Percentiles rank a stretch among this genome's conserved stretches.
phyloP scores from a whole-genome alignment of 1,140 invertebrate genomes.

The Hyposmocoma kahamanoa region DNA sequence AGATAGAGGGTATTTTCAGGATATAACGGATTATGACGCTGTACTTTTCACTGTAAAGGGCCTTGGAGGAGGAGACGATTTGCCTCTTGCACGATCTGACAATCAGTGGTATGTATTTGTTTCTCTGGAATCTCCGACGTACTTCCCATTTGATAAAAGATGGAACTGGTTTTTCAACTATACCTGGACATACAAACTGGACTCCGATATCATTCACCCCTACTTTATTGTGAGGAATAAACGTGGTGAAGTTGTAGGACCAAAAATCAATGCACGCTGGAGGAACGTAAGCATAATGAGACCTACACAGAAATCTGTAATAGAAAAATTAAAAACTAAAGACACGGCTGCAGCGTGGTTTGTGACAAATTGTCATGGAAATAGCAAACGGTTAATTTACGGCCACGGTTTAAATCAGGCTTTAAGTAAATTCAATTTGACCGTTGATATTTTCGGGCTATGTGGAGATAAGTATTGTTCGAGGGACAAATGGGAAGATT shows the following conservation, averaged over 20 bases:
- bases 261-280: conserved; percentile 41
- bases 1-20: conserved; percentile 20
- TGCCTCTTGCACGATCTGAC: conserved; percentile 21
- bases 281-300: conserved; percentile 24
- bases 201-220: conserved; percentile 36
- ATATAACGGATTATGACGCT: conserved; percentile 27
- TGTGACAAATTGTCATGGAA: conserved; percentile 33
- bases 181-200: conserved; percentile 46
- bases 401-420: conserved; percentile 18
- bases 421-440: conserved; percentile 27
- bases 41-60: too few species aligned
- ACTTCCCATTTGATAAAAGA: conserved; percentile 28
- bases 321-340: conserved; percentile 26
- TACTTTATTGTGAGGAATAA: conserved; percentile 32
- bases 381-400: conserved; percentile 16
- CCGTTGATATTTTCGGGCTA: conserved; percentile 40
- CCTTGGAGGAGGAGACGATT: too few species aligned
- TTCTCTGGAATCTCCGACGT: conserved; percentile 28
- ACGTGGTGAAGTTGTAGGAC: conserved; percentile 32
- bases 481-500: conserved; percentile 32
- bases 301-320: conserved; percentile 22
- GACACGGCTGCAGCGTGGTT: conserved; percentile 49
- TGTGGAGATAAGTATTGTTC: conserved; percentile 40
- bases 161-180: conserved; percentile 41
- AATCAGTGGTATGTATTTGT: conserved; percentile 43